phyloP scores from a whole-genome alignment of 2,113 vertebrate species.

The Chrysemys picta region DNA sequence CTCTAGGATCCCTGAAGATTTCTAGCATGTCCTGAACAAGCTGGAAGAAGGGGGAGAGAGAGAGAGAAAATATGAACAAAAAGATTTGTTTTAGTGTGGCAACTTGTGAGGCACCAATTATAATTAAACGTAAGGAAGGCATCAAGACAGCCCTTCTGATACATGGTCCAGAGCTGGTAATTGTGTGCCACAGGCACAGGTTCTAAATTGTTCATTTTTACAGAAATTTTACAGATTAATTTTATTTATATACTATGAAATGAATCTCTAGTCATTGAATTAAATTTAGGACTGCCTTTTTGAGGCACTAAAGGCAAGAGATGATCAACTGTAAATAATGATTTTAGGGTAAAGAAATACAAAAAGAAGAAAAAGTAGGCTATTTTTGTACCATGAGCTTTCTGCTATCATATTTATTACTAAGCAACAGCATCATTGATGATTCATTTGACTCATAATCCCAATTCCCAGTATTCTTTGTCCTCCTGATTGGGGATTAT shows the following conservation, averaged over 20 bases:
- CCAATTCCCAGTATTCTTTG: not conserved
- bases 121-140: conserved; percentile 11
- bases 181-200: conserved; percentile 19
- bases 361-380: not conserved
- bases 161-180: not conserved
- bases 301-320: not conserved
- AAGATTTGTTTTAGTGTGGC: conserved; percentile 9
- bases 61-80: conserved; percentile 10
- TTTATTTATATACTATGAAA: conserved; percentile 55
- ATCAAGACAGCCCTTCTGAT: conserved; percentile 2
- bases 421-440: not conserved
- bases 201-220: conserved; percentile 62
- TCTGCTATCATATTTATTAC: not conserved
- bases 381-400: not conserved
- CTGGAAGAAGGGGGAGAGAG: not conserved
- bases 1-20: conserved; percentile 26
- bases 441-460: not conserved
- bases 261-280: conserved; percentile 11
- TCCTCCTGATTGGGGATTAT: not conserved
- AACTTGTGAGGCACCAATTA: conserved; percentile 8
- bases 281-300: conserved; percentile 42
- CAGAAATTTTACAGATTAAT: conserved; percentile 38
- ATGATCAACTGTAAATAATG: not conserved
- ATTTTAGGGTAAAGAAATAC: not conserved
- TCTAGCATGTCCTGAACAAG: conserved; percentile 15